Percentiles rank a stretch among this genome's conserved stretches.
Evolutionary conservation across 2,797 vertebrate species (phyloP).

Genomic region (Epinephelus coioides): DNA sequence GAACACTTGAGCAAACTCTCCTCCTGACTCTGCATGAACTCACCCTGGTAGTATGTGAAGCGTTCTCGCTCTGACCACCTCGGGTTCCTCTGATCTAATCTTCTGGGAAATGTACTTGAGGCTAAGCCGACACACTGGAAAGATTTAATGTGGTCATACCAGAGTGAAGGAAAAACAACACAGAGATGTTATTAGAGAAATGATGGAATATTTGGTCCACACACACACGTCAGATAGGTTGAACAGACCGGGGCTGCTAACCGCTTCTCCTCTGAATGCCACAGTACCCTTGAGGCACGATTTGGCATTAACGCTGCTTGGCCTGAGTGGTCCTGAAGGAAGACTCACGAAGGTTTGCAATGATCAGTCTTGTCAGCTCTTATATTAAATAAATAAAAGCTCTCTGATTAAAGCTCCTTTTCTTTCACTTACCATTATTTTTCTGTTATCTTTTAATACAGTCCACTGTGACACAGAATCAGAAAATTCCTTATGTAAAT

Average conservation of each 20-base stretch:
- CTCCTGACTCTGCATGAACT: constrained; percentile 37
- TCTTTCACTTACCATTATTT: not conserved
- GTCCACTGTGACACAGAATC: not conserved
- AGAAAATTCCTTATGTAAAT: not conserved
- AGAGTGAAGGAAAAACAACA: constrained; percentile 31
- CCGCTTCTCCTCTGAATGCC: constrained; percentile 52
- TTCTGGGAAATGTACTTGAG: constrained; percentile 66
- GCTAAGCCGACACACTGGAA: constrained; percentile 64
- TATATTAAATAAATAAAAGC: constrained; percentile 21
- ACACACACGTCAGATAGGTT: constrained; percentile 40
- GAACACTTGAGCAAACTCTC: not conserved
- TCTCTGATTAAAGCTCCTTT: not conserved
- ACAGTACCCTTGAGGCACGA: constrained; percentile 47
- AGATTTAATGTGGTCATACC: constrained; percentile 61
- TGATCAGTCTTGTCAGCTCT: constrained; percentile 35
- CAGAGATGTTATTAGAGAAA: constrained; percentile 48
- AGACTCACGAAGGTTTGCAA: constrained; percentile 1
- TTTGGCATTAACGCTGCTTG: constrained; percentile 54
- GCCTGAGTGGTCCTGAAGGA: constrained; percentile 34
- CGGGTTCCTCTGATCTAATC: constrained; percentile 60
- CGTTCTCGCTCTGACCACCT: constrained; percentile 50
- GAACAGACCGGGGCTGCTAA: constrained; percentile 39
- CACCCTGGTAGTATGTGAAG: constrained; percentile 43
- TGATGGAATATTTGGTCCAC: constrained; percentile 58
- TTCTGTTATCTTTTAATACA: not conserved